Conservation (phyloP, 2,888 invertebrate species). For the Drosophila algonquin region DNA sequence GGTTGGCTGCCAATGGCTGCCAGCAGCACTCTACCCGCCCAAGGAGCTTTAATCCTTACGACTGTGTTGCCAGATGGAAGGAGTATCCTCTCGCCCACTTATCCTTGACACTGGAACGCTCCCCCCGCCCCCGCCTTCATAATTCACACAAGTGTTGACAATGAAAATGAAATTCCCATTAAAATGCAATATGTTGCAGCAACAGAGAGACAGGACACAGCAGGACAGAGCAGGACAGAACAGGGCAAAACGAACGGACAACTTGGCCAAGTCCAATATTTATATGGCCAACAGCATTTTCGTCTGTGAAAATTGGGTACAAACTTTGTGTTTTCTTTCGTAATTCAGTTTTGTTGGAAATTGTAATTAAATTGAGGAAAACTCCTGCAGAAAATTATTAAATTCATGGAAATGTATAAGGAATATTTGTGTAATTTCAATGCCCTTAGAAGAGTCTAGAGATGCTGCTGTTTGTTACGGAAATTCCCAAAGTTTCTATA, state of each 20-base stretch:
- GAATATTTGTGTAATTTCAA: no score
- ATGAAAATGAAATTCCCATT: slow-evolving; percentile 76
- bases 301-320: slow-evolving; percentile 19
- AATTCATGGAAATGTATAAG: slow-evolving; percentile 9
- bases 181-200: slow-evolving; percentile 78
- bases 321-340: slow-evolving; percentile 18
- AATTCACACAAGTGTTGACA: slow-evolving; percentile 76
- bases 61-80: neutral
- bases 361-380: neutral
- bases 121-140: slow-evolving; percentile 48
- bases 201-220: slow-evolving; percentile 10
- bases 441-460: neutral
- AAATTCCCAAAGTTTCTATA: no score
- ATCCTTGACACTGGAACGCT: neutral
- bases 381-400: slow-evolving; percentile 43
- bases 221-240: neutral
- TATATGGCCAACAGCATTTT: slow-evolving; percentile 43
- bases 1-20: slow-evolving; percentile 35
- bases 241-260: slow-evolving; percentile 19
- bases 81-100: slow-evolving; percentile 18
- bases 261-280: slow-evolving; percentile 44
- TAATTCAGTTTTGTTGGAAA: neutral
- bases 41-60: slow-evolving; percentile 45
- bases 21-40: slow-evolving; percentile 21
- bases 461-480: no score